A percentile compares a stretch with the other conserved stretches of the same genome.
These are phyloP conservation scores for Mastigias papua DNA, from an alignment of 30 jellyfish, hydroid and myxozoan species.

Conservation along the genomic window DNA sequence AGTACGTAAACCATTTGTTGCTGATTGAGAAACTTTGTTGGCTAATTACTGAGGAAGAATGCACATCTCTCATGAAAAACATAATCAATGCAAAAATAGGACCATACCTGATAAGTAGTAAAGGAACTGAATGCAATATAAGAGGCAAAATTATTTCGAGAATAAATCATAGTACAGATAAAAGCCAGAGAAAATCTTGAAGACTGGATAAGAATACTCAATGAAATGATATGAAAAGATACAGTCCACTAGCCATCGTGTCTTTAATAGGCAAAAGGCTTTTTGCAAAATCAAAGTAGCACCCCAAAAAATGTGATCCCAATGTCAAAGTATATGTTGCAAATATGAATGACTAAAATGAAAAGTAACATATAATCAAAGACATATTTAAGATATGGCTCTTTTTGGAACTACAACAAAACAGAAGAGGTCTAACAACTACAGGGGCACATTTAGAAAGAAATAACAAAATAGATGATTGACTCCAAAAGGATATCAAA, in stretches of 20 bases:
- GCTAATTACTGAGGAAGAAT: constrained; percentile 29
- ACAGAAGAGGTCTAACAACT: too few species aligned
- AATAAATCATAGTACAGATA: neutral
- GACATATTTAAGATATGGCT: too few species aligned
- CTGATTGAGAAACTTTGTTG: constrained; percentile 39
- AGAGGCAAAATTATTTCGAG: too few species aligned
- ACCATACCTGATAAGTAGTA: constrained; percentile 64
- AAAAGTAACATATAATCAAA: too few species aligned
- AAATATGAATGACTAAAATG: constrained; percentile 55
- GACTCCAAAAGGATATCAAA: neutral
- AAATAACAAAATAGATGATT: neutral
- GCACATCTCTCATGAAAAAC: constrained; percentile 58
- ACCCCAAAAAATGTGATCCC: constrained; percentile 53
- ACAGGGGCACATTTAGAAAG: too few species aligned
- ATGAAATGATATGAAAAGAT: constrained; percentile 19
- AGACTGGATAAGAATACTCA: neutral
- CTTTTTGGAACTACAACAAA: too few species aligned
- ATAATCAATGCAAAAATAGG: constrained; percentile 76
- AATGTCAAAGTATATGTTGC: constrained; percentile 61
- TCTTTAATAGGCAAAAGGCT: constrained; percentile 34
- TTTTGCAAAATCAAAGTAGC: constrained; percentile 10
- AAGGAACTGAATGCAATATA: neutral
- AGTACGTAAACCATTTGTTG: constrained; percentile 51
- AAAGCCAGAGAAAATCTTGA: neutral
- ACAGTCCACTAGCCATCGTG: constrained; percentile 73